A percentile compares a stretch with the other conserved stretches of the same genome.
Conservation (phyloP, 2,888 invertebrate genomes). For the Zelleria hepariella region DNA sequence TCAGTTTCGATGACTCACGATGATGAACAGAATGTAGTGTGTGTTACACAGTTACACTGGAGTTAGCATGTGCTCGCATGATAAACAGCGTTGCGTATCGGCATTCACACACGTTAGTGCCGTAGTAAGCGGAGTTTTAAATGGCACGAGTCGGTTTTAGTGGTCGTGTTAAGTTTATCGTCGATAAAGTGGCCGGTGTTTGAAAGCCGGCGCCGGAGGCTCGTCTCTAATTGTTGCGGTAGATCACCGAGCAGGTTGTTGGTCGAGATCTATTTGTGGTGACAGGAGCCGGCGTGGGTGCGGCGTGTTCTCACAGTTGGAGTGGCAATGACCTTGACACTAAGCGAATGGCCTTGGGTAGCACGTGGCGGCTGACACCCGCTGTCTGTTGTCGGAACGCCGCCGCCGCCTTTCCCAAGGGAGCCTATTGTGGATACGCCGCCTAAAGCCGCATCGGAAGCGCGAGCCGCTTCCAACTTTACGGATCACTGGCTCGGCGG, state of each 20-base stretch:
- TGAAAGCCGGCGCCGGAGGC: constrained; percentile 17
- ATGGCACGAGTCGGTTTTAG: not conserved
- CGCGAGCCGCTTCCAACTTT: not conserved
- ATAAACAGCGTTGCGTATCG: not conserved
- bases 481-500: not conserved
- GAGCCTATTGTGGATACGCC: constrained; percentile 65
- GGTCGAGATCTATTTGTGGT: constrained; percentile 58
- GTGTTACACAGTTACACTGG: not conserved
- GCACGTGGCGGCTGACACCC: constrained; percentile 72
- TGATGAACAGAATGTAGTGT: not conserved
- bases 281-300: constrained; percentile 68
- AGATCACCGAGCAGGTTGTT: constrained; percentile 32
- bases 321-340: constrained; percentile 73
- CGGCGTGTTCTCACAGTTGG: constrained; percentile 68
- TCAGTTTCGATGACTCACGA: not conserved
- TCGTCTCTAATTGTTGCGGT: constrained; percentile 43
- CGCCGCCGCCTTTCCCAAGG: constrained; percentile 70
- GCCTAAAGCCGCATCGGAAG: constrained; percentile 2
- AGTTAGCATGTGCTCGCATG: not conserved
- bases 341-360: constrained; percentile 72
- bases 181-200: not conserved
- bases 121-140: not conserved
- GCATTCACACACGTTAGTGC: not conserved
- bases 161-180: not conserved
- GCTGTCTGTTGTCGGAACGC: constrained; percentile 71